Conservation (phyloP, 2,113 vertebrate species). For the Melozone crissalis region DNA sequence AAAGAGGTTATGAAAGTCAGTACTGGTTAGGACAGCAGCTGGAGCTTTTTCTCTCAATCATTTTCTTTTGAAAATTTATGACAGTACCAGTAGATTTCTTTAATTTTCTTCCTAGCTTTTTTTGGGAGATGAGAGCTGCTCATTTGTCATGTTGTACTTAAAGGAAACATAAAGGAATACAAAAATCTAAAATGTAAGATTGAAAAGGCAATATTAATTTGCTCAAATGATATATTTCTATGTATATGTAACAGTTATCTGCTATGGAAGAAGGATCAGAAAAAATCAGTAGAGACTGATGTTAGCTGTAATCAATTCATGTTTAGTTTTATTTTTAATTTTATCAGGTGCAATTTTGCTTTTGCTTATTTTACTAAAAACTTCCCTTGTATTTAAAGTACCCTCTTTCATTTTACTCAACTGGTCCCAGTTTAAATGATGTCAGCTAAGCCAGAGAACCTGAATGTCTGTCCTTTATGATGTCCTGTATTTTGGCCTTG, state of each 20-base stretch:
- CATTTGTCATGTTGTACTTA: neutral
- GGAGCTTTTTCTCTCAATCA: neutral
- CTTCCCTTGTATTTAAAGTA: neutral
- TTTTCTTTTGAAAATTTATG: neutral
- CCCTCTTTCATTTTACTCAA: neutral
- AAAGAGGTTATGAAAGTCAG: neutral
- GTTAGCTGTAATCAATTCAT: neutral
- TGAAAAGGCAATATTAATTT: neutral
- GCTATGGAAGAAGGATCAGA: neutral
- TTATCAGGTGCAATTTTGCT: neutral
- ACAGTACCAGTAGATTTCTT: neutral
- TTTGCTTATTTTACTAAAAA: neutral
- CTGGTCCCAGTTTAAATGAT: neutral
- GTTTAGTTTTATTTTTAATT: neutral
- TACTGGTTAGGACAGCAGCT: neutral
- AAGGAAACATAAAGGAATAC: neutral
- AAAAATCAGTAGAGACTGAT: neutral
- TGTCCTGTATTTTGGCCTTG: neutral
- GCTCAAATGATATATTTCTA: neutral
- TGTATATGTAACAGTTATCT: neutral
- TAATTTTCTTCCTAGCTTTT: neutral
- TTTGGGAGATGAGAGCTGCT: neutral
- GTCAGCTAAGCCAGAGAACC: neutral
- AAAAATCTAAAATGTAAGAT: neutral
- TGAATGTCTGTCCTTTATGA: neutral